Percentiles rank a stretch among this genome's conserved stretches.
phyloP scores from a whole-genome alignment of 2,888 invertebrate genomes.

The Amiota communis region DNA sequence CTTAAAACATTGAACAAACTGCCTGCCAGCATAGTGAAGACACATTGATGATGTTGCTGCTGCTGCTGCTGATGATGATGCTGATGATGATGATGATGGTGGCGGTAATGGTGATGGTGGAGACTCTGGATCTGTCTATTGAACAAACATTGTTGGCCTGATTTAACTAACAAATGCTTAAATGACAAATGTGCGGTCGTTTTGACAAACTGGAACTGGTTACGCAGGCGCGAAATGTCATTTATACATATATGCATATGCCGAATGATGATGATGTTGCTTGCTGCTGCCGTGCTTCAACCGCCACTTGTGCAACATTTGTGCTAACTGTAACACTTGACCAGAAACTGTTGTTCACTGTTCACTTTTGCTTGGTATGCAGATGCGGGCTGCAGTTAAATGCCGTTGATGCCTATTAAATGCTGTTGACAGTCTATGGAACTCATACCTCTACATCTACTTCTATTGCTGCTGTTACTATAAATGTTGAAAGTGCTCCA shows the following conservation, averaged over 20 bases:
- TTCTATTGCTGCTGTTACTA: not conserved
- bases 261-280: not conserved
- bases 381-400: not conserved
- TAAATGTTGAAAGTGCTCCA: not conserved
- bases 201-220: slow-evolving; percentile 26
- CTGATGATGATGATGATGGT: slow-evolving; percentile 44
- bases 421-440: not conserved
- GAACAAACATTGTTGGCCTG: slow-evolving; percentile 7
- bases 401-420: not conserved
- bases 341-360: not conserved
- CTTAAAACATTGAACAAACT: no score
- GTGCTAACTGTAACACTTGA: slow-evolving; percentile 4
- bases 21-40: slow-evolving; percentile 16
- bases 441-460: no score
- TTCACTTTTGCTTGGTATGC: not conserved
- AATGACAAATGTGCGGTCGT: slow-evolving; percentile 26
- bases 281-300: not conserved
- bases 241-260: not conserved
- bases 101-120: not conserved
- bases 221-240: slow-evolving; percentile 22
- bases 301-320: slow-evolving; percentile 1
- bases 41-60: slow-evolving; percentile 38
- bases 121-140: not conserved
- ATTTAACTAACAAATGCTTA: slow-evolving; percentile 23
- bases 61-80: slow-evolving; percentile 22